Evolutionary conservation across 2,113 vertebrate genomes (phyloP).

Genomic region (Zonotrichia leucophrys): DNA sequence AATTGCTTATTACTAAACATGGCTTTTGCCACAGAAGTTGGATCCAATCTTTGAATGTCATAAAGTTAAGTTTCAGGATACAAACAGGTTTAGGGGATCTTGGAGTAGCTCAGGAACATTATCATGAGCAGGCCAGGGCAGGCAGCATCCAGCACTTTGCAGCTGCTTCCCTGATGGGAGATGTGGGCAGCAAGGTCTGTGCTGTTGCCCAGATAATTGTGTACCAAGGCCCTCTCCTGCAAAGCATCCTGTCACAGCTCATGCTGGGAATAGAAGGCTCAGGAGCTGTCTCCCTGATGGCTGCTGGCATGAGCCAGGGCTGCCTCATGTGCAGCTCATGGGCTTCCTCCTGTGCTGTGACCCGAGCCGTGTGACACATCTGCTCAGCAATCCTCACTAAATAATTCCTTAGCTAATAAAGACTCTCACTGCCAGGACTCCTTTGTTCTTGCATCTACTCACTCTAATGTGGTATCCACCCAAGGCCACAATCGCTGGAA

Average conservation of each 20-base stretch:
- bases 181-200: not conserved
- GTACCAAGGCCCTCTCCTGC: not conserved
- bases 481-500: not conserved
- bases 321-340: not conserved
- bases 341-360: not conserved
- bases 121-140: not conserved
- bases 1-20: not conserved
- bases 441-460: not conserved
- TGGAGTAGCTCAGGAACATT: not conserved
- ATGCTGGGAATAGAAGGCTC: fast-evolving
- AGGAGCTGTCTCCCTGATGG: not conserved
- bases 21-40: not conserved
- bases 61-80: not conserved
- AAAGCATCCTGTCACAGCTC: not conserved
- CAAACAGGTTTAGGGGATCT: not conserved
- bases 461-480: not conserved
- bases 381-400: not conserved
- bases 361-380: not conserved
- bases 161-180: not conserved
- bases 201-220: not conserved
- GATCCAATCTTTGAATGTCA: not conserved
- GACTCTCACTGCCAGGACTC: not conserved
- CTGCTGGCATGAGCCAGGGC: not conserved
- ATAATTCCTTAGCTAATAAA: not conserved
- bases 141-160: not conserved